Conservation (phyloP, 2,888 invertebrate genomes). For the Notodonta dromedarius region DNA sequence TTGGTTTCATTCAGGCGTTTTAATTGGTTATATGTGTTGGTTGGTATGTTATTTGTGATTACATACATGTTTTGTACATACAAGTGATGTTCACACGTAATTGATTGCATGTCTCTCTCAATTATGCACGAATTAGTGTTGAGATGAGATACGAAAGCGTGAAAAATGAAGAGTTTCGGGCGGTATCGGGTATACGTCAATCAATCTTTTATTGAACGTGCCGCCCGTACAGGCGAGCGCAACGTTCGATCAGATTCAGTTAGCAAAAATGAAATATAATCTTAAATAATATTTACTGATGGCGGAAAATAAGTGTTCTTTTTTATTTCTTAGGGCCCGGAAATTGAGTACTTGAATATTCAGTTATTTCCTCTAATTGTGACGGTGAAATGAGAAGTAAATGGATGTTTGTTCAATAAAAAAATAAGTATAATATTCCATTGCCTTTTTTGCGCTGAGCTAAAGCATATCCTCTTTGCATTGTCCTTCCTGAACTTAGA, state of each 20-base stretch:
- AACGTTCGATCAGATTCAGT: neutral
- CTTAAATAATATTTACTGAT: neutral
- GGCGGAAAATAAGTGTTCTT: too few relatives aligned
- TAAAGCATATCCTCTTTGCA: too few relatives aligned
- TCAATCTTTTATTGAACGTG: neutral
- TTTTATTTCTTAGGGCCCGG: too few relatives aligned
- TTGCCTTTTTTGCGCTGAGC: too few relatives aligned
- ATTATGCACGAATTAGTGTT: neutral
- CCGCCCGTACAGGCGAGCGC: neutral
- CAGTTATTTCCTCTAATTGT: too few relatives aligned
- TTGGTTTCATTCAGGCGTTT: neutral
- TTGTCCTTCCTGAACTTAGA: too few relatives aligned
- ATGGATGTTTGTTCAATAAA: too few relatives aligned
- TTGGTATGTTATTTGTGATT: neutral
- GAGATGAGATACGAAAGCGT: neutral
- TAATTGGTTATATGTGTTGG: neutral
- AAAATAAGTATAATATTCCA: too few relatives aligned
- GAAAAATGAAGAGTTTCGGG: neutral
- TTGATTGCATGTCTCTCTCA: neutral
- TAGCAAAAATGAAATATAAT: neutral
- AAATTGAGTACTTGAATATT: too few relatives aligned
- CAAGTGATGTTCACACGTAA: neutral
- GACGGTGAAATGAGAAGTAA: too few relatives aligned
- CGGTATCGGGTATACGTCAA: neutral
- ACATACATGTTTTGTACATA: too few relatives aligned